These are phyloP conservation scores for Narcine bancroftii DNA, from an alignment of 2,113 vertebrate genomes.

Conservation along the genomic window DNA sequence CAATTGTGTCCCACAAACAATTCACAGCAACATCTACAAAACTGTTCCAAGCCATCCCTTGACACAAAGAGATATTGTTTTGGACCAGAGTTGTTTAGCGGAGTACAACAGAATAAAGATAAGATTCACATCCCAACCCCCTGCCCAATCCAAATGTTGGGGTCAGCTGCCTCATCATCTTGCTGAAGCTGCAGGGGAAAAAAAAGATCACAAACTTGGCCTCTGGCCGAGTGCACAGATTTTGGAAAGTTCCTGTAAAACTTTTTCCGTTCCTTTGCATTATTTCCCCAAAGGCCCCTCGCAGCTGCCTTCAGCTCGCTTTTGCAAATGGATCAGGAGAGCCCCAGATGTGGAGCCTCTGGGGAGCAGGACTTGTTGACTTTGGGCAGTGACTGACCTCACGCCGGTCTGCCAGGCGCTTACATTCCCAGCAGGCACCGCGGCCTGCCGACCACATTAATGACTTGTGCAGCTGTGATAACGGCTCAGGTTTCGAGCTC, in stretches of 20 bases:
- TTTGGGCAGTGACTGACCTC: slow-evolving; percentile 39
- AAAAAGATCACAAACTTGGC: background rate
- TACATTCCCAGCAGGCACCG: slow-evolving; percentile 36
- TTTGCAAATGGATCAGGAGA: background rate
- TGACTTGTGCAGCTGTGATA: slow-evolving; percentile 49
- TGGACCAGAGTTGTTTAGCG: background rate
- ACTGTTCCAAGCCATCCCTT: background rate
- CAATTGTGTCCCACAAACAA: background rate
- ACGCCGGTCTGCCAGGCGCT: slow-evolving; percentile 43
- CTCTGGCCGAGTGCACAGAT: background rate
- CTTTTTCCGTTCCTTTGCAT: background rate
- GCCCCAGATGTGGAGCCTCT: slow-evolving; percentile 8
- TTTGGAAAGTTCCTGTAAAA: background rate
- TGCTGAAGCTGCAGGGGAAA: background rate
- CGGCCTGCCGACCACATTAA: background rate
- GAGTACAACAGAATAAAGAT: background rate
- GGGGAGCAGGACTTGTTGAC: slow-evolving; percentile 45
- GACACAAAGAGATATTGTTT: background rate
- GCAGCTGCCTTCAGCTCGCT: background rate
- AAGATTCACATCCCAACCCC: background rate
- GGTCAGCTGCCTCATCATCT: background rate
- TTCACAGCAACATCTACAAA: background rate
- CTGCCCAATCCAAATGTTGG: background rate
- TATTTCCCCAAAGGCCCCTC: background rate
- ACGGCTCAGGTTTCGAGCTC: slow-evolving; percentile 47